Evolutionary conservation across 1,140 invertebrate genomes (phyloP).

Genomic region (Eupeodes corollae): DNA sequence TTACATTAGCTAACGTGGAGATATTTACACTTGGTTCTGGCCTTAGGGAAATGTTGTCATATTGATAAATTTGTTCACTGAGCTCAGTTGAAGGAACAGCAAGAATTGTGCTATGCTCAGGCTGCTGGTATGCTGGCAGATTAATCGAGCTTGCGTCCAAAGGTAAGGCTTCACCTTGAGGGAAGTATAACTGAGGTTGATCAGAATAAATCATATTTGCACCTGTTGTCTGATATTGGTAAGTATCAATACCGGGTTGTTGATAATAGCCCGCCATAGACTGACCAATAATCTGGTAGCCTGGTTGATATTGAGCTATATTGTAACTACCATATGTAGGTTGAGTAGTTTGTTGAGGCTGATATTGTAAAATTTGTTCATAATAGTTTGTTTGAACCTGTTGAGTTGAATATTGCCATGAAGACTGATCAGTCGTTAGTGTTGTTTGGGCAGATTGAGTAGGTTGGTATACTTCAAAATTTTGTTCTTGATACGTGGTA

Average conservation of each 20-base stretch:
- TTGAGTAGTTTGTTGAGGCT: constrained; percentile 3
- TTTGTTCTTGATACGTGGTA: constrained; percentile 12
- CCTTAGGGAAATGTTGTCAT: constrained; percentile 1
- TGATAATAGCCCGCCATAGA: constrained; percentile 21
- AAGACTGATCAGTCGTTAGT: background rate
- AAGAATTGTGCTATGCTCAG: too few species aligned
- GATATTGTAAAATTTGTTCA: constrained; percentile 32
- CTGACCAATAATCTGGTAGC: too few species aligned
- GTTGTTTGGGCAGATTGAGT: background rate
- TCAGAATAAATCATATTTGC: constrained; percentile 7
- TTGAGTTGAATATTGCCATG: too few species aligned
- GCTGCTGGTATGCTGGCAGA: too few species aligned
- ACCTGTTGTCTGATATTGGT: too few species aligned
- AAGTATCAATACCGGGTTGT: too few species aligned
- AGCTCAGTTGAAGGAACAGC: too few species aligned
- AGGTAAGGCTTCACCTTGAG: constrained; percentile 9
- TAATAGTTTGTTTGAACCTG: constrained; percentile 19
- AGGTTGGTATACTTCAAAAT: constrained; percentile 1
- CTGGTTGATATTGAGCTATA: constrained; percentile 16
- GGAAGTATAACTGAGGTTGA: constrained; percentile 18
- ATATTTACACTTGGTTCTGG: constrained; percentile 1
- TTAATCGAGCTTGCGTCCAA: too few species aligned
- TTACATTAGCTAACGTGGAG: background rate
- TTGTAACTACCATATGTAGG: constrained; percentile 7
- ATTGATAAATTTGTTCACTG: too few species aligned